Percentiles rank a stretch among this genome's conserved stretches.
phyloP scores from a whole-genome alignment of 2,888 invertebrate species.

The Cheilosia variabilis region DNA sequence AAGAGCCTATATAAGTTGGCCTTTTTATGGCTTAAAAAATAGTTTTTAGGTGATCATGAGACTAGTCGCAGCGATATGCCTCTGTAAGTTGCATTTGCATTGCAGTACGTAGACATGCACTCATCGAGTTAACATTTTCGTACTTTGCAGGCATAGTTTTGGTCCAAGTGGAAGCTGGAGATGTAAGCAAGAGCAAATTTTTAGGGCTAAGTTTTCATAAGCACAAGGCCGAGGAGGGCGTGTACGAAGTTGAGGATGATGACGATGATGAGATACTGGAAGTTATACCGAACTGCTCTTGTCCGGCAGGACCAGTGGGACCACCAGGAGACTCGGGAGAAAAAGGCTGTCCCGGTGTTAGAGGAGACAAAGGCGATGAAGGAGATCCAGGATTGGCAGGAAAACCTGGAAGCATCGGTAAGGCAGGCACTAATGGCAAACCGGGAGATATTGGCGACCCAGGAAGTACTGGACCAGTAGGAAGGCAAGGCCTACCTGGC shows the following conservation, averaged over 20 bases:
- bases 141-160: slow-evolving; percentile 19
- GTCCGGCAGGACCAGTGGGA: slow-evolving; percentile 34
- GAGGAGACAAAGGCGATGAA: slow-evolving; percentile 29
- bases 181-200: slow-evolving; percentile 48
- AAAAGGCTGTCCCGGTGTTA: slow-evolving; percentile 24
- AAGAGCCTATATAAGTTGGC: slow-evolving; percentile 30
- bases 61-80: slow-evolving; percentile 35
- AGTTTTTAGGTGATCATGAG: slow-evolving; percentile 52
- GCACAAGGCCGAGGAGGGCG: slow-evolving; percentile 10
- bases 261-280: slow-evolving; percentile 34
- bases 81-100: slow-evolving; percentile 30
- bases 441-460: slow-evolving; percentile 31
- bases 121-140: not conserved
- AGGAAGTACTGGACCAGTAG: slow-evolving; percentile 35
- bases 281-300: slow-evolving; percentile 35
- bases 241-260: slow-evolving; percentile 3
- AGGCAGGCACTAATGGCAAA: slow-evolving; percentile 1
- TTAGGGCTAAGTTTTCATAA: slow-evolving; percentile 26
- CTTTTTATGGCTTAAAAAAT: not conserved
- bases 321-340: slow-evolving; percentile 48
- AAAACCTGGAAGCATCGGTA: not conserved
- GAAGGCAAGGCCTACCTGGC: slow-evolving; percentile 33
- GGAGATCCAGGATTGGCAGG: slow-evolving; percentile 17
- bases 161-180: slow-evolving; percentile 24
- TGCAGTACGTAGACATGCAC: not conserved